Evolutionary conservation across 2,888 invertebrate species (phyloP), one percentile per base, ranked within the genome.

Genomic region (Hirtodrosophila cameraria): DNA sequence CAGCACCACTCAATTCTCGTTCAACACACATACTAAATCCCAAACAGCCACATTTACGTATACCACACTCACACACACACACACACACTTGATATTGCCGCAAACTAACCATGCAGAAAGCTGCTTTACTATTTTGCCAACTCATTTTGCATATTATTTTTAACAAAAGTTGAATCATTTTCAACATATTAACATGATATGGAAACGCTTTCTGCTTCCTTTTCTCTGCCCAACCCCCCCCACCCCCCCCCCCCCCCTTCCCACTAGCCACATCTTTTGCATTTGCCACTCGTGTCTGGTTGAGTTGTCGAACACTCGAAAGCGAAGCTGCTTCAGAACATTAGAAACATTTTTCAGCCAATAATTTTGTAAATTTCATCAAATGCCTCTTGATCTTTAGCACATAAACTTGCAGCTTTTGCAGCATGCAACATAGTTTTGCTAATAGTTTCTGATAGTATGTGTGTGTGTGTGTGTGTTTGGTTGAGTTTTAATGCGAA

Each of bases 61-160:
- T 4, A 16, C 9, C 25, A 25, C 36, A 28, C 30, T 42, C 31
- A 72, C 28, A 25, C 2, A 27, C 15, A 28, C 16, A 18, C 20
- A 30, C 28, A 33, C 54, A 15, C 70, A 70, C 68, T 62, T 68
- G 45, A 72, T 58, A 60, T 54, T 52, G 65, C 70, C 63, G 62
- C 62, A 76, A 61, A 68, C 57, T 73, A 76, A 35, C 68, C 68
- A 52, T 72, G 68, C 73, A 30, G 68, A 75, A 73, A 80, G 73
- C 80, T 62, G 77, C 80, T 77, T 80, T 76, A 77, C 76, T 77
- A 76, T 73, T 76, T 76, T 77, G 73, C 80, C 76, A 70, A 70
- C 77, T 80, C 69, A 76, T 73, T 76, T 76, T 70, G 61, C 70
- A 66, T 70, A 72, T 70, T 75, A 74, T 76, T 76, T 76, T 71